Conservation (phyloP, 92 coral and sea anemone species). For the Paragorgia papillata region DNA sequence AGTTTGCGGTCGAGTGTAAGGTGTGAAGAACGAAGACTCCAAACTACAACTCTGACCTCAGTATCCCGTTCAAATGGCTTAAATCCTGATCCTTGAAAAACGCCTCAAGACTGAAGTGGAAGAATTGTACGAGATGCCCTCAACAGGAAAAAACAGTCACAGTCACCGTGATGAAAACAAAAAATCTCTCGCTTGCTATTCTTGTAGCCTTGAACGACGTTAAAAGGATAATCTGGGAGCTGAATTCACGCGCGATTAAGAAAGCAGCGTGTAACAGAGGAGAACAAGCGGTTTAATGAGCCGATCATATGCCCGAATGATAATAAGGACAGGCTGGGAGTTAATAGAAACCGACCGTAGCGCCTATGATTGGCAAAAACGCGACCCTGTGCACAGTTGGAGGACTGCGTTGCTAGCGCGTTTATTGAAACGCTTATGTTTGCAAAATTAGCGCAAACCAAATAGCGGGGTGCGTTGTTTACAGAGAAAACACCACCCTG, state of each 20-base stretch:
- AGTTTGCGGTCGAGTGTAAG: no score
- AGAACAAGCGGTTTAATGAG: slow-evolving; percentile 28
- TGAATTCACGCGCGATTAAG: slow-evolving; percentile 46
- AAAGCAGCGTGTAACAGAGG: slow-evolving; percentile 38
- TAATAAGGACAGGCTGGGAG: slow-evolving; percentile 36
- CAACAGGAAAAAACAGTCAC: no score
- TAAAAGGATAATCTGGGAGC: slow-evolving; percentile 40
- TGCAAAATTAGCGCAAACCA: slow-evolving; percentile 38
- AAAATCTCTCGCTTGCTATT: slow-evolving; percentile 1
- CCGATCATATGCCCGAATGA: slow-evolving; percentile 22
- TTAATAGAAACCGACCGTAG: slow-evolving; percentile 36
- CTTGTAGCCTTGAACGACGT: slow-evolving; percentile 26
- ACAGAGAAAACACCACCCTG: slow-evolving; percentile 24
- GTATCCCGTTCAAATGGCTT: no score
- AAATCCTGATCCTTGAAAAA: no score
- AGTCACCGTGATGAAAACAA: background rate
- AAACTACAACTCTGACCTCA: no score
- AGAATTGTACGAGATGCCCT: no score
- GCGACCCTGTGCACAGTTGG: slow-evolving; percentile 34
- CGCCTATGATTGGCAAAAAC: slow-evolving; percentile 33
- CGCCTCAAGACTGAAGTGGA: no score
- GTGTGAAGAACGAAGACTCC: no score
- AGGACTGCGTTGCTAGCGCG: slow-evolving; percentile 19
- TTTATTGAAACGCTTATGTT: slow-evolving; percentile 39
- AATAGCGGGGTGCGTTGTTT: slow-evolving; percentile 16